Base-by-base conservation (phyloP, 2,888 invertebrate species). In the Auanema sp. region DNA sequence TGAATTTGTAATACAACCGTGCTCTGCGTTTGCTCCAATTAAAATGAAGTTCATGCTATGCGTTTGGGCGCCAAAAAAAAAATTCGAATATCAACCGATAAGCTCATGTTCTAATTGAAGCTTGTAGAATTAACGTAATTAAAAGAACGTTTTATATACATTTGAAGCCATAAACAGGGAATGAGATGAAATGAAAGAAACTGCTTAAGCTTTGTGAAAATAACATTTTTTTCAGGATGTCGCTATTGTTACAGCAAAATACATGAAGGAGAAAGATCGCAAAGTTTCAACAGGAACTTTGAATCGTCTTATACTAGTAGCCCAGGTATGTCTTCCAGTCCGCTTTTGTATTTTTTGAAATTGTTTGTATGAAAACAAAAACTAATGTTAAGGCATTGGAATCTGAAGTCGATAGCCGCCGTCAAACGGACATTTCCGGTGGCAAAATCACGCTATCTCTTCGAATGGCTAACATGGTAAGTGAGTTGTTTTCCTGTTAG, bases 261-360 rank as follows among this genome's bases (percentile, higher is more conserved):
- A 21, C 21, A 47, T 47, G 18, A 52, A 52, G 52, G 52, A 50
- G 12, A 57, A 58, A 23, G 73, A 71, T 59, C 57, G 79, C 4
- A 79, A 79, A 71, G 75, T 77, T 16, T 81, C 80, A 2, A 79
- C 80, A 14, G 79, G 80, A 16, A 81, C 81, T 12, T 60, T 81
- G n/a, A 81, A 81, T 58, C 69, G 81, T 50, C 64, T 81, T 40
- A 79, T 81, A 25, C 68, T 81, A 14, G 81, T 81, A 11, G 80
- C 81, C 0, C 80, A 81, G 66, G 69, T 66, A 23, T 21, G 43
- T 11, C 16, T 56, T 8, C 11, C 24, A 16, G 18, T 21, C n/a
- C n/a, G n/a, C 51, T 53, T 12, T 43, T 51, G 16, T 51, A 51
- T 11, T 51, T 52, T 18, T 52, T 23, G n/a, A 8, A 52, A n/a